Evolutionary conservation across 1,140 invertebrate species (phyloP).

Genomic region (Subanguina moxae): DNA sequence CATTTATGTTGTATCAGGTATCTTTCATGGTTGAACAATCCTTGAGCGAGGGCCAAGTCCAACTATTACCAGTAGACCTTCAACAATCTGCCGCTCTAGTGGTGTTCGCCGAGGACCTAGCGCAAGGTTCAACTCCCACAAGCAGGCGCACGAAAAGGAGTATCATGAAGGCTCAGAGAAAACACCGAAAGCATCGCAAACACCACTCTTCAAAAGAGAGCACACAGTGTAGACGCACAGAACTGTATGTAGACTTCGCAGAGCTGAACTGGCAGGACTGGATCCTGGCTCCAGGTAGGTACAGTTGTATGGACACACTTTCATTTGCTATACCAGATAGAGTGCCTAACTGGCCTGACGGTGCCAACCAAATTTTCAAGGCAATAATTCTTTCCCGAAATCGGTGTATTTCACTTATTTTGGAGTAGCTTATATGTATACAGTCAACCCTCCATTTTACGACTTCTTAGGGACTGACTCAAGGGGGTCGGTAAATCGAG

Average conservation of each 20-base stretch:
- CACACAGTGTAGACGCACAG: conserved; percentile 72
- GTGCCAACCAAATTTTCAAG: no score
- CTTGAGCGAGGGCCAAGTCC: neutral
- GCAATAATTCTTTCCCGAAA: no score
- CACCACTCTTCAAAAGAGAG: conserved; percentile 31
- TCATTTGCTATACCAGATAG: no score
- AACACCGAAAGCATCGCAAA: conserved; percentile 22
- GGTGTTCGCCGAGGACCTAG: neutral
- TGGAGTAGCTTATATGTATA: no score
- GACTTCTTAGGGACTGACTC: no score
- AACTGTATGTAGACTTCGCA: conserved; percentile 88
- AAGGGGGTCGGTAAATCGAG: no score
- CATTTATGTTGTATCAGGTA: neutral
- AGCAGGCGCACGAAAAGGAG: conserved; percentile 1
- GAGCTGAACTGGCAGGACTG: conserved; percentile 97
- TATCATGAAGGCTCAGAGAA: neutral
- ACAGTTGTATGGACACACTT: neutral
- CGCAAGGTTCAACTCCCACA: neutral
- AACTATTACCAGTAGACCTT: neutral
- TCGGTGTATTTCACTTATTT: no score
- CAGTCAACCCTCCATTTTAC: no score
- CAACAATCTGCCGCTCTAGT: neutral
- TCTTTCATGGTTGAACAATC: neutral
- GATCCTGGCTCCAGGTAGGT: conserved; percentile 84
- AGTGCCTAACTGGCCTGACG: no score